Evolutionary conservation across 2,888 invertebrate species (phyloP).

Genomic region (Nemotelus nigrinus): DNA sequence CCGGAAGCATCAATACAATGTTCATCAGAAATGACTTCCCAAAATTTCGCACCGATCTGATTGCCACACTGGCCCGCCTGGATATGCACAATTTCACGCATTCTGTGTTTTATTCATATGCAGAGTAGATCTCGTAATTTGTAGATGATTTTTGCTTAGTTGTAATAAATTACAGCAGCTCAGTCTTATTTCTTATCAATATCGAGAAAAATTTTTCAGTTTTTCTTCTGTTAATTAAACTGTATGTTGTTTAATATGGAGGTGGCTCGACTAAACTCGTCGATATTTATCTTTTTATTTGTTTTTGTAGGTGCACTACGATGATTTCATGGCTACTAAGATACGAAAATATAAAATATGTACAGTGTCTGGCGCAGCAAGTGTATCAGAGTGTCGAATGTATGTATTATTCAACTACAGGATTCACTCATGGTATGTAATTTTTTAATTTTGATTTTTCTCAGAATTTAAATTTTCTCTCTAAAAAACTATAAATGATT

Average conservation of each 20-base stretch:
- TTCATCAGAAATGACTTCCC: conserved; percentile 97
- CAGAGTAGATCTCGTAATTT: neutral
- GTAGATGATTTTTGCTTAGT: neutral
- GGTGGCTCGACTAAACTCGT: conserved; percentile 23
- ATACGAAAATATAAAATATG: neutral
- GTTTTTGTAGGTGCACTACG: conserved; percentile 13
- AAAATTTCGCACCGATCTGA: conserved; percentile 96
- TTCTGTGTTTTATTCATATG: conserved; percentile 65
- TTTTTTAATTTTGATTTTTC: too few relatives aligned
- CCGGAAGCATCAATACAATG: conserved; percentile 95
- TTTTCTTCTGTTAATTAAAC: conserved; percentile 4
- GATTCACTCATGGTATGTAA: too few relatives aligned
- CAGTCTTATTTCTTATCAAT: conserved; percentile 12
- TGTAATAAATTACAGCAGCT: neutral
- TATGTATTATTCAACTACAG: too few relatives aligned
- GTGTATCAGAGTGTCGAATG: neutral
- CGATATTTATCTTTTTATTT: conserved; percentile 12
- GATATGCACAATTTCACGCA: conserved; percentile 97
- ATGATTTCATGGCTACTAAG: neutral
- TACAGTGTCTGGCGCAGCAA: neutral
- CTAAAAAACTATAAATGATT: too few relatives aligned
- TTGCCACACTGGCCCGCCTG: conserved; percentile 96
- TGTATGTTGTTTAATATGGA: conserved; percentile 16
- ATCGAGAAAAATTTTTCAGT: conserved; percentile 14
- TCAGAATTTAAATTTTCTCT: too few relatives aligned